Evolutionary conservation across 1,140 invertebrate species (phyloP).

Genomic region (Drosophila serrata): DNA sequence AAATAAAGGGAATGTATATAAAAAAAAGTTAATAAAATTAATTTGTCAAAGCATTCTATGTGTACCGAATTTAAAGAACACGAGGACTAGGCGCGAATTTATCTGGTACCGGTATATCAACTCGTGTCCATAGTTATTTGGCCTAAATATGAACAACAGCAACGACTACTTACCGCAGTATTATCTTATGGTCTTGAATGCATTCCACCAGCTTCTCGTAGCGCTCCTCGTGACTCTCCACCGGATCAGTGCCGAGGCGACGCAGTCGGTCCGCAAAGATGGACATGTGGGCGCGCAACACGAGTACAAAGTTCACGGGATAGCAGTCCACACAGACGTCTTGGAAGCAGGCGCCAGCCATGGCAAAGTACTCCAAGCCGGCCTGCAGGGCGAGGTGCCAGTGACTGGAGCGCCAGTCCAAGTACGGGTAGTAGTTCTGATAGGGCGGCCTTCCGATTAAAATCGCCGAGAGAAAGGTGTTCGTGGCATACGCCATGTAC

Average conservation of each 20-base stretch:
- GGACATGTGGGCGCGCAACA: conserved; percentile 59
- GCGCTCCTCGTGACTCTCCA: conserved; percentile 32
- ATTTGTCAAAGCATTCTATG: too few species aligned
- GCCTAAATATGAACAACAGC: background rate
- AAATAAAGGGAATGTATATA: too few species aligned
- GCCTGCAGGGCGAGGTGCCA: conserved; percentile 60
- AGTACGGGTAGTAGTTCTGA: conserved; percentile 66
- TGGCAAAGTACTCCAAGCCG: conserved; percentile 67
- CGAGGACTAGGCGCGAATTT: too few species aligned
- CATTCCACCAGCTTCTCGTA: conserved; percentile 52
- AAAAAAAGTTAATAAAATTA: too few species aligned
- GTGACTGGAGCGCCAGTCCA: conserved; percentile 63
- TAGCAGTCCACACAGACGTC: conserved; percentile 73
- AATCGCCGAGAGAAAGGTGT: conserved; percentile 53
- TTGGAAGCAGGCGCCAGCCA: conserved; percentile 70
- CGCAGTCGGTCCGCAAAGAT: conserved; percentile 55
- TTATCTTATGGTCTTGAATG: conserved; percentile 56
- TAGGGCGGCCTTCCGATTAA: conserved; percentile 50
- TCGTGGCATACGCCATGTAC: conserved; percentile 65
- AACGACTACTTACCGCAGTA: conserved; percentile 43
- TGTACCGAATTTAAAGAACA: too few species aligned
- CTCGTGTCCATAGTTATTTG: too few species aligned
- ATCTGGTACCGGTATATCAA: too few species aligned
- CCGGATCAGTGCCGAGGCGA: conserved; percentile 44
- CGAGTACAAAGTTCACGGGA: conserved; percentile 55